A percentile compares a stretch with the other conserved stretches of the same genome.
These are phyloP conservation scores for Ectemnius cavifrons DNA, from an alignment of 2,888 invertebrate genomes.

Conservation along the genomic window DNA sequence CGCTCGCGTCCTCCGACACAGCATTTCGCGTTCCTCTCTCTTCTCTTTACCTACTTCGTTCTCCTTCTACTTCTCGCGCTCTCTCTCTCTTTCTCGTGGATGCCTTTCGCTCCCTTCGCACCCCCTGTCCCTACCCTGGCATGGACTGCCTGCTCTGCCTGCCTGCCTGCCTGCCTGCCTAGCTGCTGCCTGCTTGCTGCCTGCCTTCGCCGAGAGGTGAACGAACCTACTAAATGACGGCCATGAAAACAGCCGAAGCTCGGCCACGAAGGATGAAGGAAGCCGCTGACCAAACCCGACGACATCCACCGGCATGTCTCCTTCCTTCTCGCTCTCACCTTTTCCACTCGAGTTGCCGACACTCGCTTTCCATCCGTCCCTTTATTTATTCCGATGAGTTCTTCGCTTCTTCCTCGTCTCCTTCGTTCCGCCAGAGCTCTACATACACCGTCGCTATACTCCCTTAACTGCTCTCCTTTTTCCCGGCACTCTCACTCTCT, in stretches of 20 bases:
- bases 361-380: constrained; percentile 16
- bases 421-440: constrained; percentile 23
- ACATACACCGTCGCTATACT: neutral
- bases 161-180: constrained; percentile 38
- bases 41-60: constrained; percentile 15
- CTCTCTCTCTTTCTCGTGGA: constrained; percentile 1
- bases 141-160: constrained; percentile 59
- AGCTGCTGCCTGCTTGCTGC: constrained; percentile 49
- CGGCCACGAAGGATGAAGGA: constrained; percentile 73
- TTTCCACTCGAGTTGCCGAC: constrained; percentile 6
- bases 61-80: neutral
- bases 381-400: constrained; percentile 14
- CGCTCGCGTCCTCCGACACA: constrained; percentile 23
- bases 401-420: constrained; percentile 32
- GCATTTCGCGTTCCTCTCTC: constrained; percentile 3
- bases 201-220: constrained; percentile 75
- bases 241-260: constrained; percentile 78
- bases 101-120: constrained; percentile 33
- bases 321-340: constrained; percentile 21
- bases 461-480: constrained; percentile 15
- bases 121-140: constrained; percentile 47
- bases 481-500: constrained; percentile 29
- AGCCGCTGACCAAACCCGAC: constrained; percentile 68
- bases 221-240: constrained; percentile 79
- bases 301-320: constrained; percentile 45